Percentiles rank a stretch among this genome's conserved stretches.
These are phyloP conservation scores for Silurus asotus DNA, from an alignment of 2,113 vertebrate species.

Conservation along the genomic window DNA sequence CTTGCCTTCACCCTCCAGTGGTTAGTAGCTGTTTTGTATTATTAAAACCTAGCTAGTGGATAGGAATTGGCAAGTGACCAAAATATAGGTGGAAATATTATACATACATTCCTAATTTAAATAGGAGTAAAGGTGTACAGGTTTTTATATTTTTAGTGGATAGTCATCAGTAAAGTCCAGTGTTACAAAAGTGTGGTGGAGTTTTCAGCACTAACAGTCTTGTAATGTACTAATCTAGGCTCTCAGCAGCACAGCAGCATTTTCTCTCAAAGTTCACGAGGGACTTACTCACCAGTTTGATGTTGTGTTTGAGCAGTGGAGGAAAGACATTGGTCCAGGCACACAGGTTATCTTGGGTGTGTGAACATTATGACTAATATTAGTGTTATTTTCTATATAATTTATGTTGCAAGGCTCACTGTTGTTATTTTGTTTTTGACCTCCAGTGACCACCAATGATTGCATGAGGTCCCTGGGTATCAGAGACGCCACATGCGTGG, in stretches of 20 bases:
- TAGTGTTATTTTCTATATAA: not conserved
- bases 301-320: conserved; percentile 80
- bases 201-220: not conserved
- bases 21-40: not conserved
- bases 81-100: not conserved
- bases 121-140: not conserved
- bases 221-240: conserved; percentile 59
- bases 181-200: not conserved
- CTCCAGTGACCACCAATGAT: conserved; percentile 80
- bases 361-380: conserved; percentile 34
- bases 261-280: conserved; percentile 80
- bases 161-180: not conserved
- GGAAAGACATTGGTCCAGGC: conserved; percentile 68
- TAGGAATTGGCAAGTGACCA: not conserved
- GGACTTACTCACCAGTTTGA: conserved; percentile 67
- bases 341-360: conserved; percentile 81
- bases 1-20: not conserved
- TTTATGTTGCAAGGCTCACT: not conserved
- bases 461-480: conserved; percentile 77
- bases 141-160: not conserved
- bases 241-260: conserved; percentile 71
- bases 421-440: not conserved
- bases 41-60: not conserved
- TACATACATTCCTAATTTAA: not conserved
- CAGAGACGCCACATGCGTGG: conserved; percentile 82